Evolutionary conservation across 2,888 invertebrate genomes (phyloP).

Genomic region (Lasioglossum pauxillum): DNA sequence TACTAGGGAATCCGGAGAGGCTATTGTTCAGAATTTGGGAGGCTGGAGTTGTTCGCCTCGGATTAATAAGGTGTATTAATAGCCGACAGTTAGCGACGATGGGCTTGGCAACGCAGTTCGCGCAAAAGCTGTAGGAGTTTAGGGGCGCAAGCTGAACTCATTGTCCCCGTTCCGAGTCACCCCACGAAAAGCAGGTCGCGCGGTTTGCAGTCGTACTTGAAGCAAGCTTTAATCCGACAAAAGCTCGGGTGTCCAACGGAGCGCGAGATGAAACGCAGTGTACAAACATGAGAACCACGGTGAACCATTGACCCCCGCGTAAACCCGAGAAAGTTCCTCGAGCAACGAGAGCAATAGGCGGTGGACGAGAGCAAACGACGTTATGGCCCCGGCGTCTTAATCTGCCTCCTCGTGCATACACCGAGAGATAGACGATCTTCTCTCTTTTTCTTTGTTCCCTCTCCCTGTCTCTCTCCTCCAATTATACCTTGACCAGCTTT

Average conservation of each 20-base stretch:
- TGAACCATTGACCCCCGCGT: slow-evolving; percentile 72
- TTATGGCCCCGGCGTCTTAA: slow-evolving; percentile 60
- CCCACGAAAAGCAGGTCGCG: background rate
- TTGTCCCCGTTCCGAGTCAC: background rate
- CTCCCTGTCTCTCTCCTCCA: slow-evolving; percentile 42
- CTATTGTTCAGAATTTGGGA: background rate
- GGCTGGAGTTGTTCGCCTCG: background rate
- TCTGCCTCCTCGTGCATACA: slow-evolving; percentile 38
- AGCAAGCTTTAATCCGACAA: background rate
- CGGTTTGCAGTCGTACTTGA: background rate
- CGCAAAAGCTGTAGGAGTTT: background rate
- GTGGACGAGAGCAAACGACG: slow-evolving; percentile 52
- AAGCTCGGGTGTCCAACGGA: background rate
- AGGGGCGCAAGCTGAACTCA: background rate
- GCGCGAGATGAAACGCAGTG: slow-evolving; percentile 7
- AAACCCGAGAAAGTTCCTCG: slow-evolving; percentile 70
- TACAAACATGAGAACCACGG: slow-evolving; percentile 67
- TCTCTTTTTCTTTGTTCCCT: background rate
- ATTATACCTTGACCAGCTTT: slow-evolving; percentile 59
- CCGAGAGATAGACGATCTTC: background rate
- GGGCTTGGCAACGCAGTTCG: background rate
- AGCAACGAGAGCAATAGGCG: slow-evolving; percentile 55
- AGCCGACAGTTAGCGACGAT: background rate
- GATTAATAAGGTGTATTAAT: background rate
- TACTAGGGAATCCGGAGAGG: background rate